A percentile compares a stretch with the other conserved stretches of the same genome.
Conservation (phyloP, 2,888 invertebrate species). For the Pocota personata region DNA sequence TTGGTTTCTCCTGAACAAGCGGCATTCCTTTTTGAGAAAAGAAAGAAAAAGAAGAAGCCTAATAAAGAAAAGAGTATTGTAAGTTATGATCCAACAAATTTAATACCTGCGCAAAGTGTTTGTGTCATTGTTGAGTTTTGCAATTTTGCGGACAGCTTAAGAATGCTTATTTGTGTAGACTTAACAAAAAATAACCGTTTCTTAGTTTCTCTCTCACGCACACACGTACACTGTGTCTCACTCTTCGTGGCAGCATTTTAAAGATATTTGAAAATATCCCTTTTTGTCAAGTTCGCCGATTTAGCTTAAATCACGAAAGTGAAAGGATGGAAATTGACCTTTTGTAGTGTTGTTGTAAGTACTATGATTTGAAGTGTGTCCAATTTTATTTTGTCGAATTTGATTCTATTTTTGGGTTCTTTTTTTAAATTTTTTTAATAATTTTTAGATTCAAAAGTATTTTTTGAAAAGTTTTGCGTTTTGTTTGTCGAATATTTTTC, state of each 20-base stretch:
- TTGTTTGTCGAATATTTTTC: conserved; percentile 25
- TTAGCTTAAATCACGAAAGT: not conserved
- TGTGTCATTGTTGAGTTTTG: conserved; percentile 21
- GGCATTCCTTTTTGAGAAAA: conserved; percentile 57
- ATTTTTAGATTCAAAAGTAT: no score
- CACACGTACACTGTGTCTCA: not conserved
- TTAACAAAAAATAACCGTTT: not conserved
- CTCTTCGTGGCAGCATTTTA: conserved; percentile 6
- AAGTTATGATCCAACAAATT: conserved; percentile 39
- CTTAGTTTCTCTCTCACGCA: not conserved
- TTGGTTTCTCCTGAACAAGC: conserved; percentile 80
- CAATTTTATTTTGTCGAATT: conserved; percentile 4
- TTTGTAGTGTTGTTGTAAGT: conserved; percentile 51
- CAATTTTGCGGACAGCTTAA: conserved; percentile 9
- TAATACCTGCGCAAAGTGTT: not conserved
- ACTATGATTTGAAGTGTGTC: not conserved
- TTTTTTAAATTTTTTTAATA: not conserved
- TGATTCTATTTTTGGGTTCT: not conserved
- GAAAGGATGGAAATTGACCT: conserved; percentile 22
- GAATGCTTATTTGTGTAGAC: conserved; percentile 26
- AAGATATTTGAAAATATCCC: conserved; percentile 51
- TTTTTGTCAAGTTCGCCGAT: not conserved
- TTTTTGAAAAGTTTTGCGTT: not conserved
- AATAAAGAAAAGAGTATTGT: no score
- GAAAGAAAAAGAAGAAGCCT: conserved; percentile 12